Conservation (phyloP, 2,888 invertebrate genomes). For the Sinodicranocentrus sp. region DNA sequence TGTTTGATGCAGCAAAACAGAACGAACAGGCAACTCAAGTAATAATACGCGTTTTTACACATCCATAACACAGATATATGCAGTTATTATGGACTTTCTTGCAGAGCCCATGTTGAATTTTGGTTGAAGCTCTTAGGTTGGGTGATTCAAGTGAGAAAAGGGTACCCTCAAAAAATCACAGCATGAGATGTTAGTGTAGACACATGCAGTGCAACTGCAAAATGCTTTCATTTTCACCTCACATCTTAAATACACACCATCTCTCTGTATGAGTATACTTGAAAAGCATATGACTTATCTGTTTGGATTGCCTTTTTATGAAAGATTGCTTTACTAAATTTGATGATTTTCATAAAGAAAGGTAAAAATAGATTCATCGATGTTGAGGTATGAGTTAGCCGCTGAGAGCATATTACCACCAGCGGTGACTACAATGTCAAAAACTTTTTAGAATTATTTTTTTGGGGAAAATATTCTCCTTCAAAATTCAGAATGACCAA, state of each 20-base stretch:
- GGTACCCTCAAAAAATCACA: constrained; percentile 25
- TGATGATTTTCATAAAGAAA: constrained; percentile 20
- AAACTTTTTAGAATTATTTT: not conserved
- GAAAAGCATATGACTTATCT: constrained; percentile 4
- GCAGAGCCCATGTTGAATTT: constrained; percentile 1
- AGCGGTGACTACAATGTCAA: constrained; percentile 1
- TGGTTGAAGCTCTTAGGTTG: not conserved
- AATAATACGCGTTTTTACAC: not conserved
- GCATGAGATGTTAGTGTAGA: not conserved
- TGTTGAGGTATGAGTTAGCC: not conserved
- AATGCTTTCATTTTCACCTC: constrained; percentile 53
- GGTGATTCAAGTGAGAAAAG: constrained; percentile 9
- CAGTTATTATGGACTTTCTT: constrained; percentile 24
- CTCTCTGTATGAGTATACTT: not conserved
- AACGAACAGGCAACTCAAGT: constrained; percentile 8
- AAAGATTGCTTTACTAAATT: constrained; percentile 11
- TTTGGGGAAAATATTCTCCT: not conserved
- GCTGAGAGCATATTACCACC: constrained; percentile 1
- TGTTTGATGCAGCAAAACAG: constrained; percentile 19
- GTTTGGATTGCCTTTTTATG: constrained; percentile 5
- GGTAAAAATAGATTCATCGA: constrained; percentile 14
- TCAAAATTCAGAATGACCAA: not conserved
- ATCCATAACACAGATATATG: not conserved
- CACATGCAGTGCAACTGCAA: constrained; percentile 13
- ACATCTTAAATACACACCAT: not conserved